These are phyloP conservation scores for Chaetophractus vellerosus DNA, from an alignment of 2,797 vertebrate genomes.

Conservation along the genomic window DNA sequence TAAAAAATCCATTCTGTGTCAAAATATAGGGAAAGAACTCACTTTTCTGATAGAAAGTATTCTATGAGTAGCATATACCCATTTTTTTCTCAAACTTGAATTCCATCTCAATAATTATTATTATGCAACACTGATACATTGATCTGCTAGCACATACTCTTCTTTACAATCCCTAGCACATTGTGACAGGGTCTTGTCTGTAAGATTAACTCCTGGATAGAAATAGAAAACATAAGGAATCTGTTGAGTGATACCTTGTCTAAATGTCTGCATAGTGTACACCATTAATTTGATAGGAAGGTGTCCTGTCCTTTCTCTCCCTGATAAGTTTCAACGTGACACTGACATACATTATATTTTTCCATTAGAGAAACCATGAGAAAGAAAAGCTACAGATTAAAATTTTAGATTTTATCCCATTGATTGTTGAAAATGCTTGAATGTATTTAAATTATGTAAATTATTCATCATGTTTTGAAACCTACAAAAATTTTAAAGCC, in stretches of 20 bases:
- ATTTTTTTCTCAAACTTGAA: conserved; percentile 11
- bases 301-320: conserved; percentile 70
- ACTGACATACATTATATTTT: conserved; percentile 81
- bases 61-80: not conserved
- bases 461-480: not conserved
- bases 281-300: conserved; percentile 71
- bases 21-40: not conserved
- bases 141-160: not conserved
- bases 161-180: conserved; percentile 28
- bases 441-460: not conserved
- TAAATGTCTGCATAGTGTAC: conserved; percentile 15
- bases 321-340: conserved; percentile 84
- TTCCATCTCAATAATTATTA: not conserved
- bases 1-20: not conserved
- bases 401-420: not conserved
- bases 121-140: not conserved
- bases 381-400: conserved; percentile 9
- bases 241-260: conserved; percentile 53
- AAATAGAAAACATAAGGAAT: conserved; percentile 61
- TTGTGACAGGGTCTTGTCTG: conserved; percentile 64
- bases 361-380: conserved; percentile 66
- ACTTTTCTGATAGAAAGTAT: not conserved
- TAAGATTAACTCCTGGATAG: not conserved
- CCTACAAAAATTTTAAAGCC: not conserved
- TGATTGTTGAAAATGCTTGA: not conserved